These are phyloP conservation scores for Tachycineta bicolor DNA, from an alignment of 2,113 vertebrate genomes.

Conservation along the genomic window DNA sequence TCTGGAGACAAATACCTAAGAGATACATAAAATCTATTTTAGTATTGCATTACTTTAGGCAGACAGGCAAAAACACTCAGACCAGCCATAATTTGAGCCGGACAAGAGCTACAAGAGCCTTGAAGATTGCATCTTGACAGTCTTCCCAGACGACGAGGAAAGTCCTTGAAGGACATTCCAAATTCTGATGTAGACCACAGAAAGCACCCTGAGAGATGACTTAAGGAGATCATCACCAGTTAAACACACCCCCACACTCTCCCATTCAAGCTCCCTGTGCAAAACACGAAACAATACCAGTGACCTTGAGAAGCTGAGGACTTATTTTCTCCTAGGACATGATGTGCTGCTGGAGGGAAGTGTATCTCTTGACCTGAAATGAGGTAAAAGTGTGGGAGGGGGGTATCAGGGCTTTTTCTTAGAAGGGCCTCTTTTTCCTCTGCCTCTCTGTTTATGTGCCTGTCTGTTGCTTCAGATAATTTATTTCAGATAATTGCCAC, in stretches of 20 bases:
- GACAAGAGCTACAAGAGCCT: neutral
- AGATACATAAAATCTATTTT: neutral
- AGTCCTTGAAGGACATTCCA: neutral
- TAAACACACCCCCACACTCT: neutral
- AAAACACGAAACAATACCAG: neutral
- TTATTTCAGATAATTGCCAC: neutral
- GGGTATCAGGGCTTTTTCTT: neutral
- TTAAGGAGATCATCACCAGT: neutral
- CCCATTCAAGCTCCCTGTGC: neutral
- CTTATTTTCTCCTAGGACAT: neutral
- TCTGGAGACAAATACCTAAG: neutral
- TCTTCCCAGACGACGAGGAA: neutral
- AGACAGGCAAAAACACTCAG: neutral
- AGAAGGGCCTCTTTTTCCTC: neutral
- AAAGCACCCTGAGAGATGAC: neutral
- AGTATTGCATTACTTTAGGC: neutral
- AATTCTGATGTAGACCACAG: neutral
- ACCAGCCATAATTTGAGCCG: neutral
- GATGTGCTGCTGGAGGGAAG: conserved; percentile 15
- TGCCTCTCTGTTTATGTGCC: neutral
- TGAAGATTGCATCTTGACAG: neutral
- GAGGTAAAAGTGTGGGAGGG: neutral
- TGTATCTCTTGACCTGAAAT: conserved; percentile 3
- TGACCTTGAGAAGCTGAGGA: conserved; percentile 14
- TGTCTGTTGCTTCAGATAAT: neutral